Base-by-base conservation (phyloP, 30 jellyfish, hydroid and myxozoan genomes). In the Pseudorhiza aurosa region DNA sequence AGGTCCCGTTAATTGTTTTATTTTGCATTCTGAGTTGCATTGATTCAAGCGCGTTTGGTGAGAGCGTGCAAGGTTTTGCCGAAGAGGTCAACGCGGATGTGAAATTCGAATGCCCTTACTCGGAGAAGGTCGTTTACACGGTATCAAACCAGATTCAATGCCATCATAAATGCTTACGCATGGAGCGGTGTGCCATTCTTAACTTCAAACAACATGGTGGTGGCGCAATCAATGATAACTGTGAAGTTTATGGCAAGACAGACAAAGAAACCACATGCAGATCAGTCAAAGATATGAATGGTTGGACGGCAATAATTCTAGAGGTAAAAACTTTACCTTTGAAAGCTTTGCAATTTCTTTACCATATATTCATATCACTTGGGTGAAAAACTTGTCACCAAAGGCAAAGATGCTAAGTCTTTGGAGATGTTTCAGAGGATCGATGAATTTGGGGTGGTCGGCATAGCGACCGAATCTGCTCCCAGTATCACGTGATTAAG, bases 111-210 rank as follows among this genome's bases (percentile, higher is more conserved):
- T 56, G 70, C 14, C 25, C 70, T 2, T 17, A 14, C 37, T 12
- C 14, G 8, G 70, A 56, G 14, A 56, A 22, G 39, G 14, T 7
- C 17, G 39, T 56, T 1, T 56, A 8, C 14, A 17, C 70, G 4
- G 70, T 56, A n/a, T 19, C 70, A 28, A 56, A 39, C 31, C 39
- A 56, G 31, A 56, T 56, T 18, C 70, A 56, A 22, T 56, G 70
- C 25, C 70, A 56, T 31, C 70, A 56, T 22, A 28, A 31, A 8
- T 56, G 70, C 31, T 39, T 56, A 1, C 33, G 37, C 4, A 22
- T 17, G 18, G 70, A 56, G 39, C 33, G 25, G 14, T 56, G 70
- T 31, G 37, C 70, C 10, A n/a, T 56, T 18, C 31, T 56, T 19
- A 56, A 56, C 37, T 56, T 17, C 70, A 56, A 14, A 56, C 70